These are phyloP conservation scores for Syritta pipiens DNA, from an alignment of 2,888 invertebrate genomes.

Conservation along the genomic window DNA sequence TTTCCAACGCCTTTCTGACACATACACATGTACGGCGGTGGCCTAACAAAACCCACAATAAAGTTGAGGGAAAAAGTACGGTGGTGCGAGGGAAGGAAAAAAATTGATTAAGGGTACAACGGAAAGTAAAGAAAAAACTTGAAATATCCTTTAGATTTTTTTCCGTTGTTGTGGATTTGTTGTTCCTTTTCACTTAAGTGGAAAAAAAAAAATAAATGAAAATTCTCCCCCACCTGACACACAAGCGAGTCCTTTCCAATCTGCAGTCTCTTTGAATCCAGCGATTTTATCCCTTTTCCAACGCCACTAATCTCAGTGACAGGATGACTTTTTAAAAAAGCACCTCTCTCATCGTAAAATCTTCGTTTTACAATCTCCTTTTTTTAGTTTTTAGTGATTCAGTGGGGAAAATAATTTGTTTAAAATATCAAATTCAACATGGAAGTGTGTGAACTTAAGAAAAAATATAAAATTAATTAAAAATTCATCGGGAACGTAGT, in stretches of 20 bases:
- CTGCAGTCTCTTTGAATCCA: neutral
- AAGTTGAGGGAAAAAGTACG: slow-evolving; percentile 17
- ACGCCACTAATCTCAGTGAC: neutral
- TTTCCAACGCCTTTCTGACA: slow-evolving; percentile 60
- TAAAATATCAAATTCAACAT: slow-evolving; percentile 4
- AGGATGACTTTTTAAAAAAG: no score
- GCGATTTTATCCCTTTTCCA: neutral
- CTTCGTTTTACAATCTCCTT: neutral
- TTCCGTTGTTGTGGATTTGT: slow-evolving; percentile 7
- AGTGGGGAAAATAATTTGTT: neutral
- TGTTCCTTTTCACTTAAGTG: no score
- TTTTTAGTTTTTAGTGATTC: neutral
- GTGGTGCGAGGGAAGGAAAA: slow-evolving; percentile 5
- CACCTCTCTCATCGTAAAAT: no score
- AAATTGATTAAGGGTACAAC: slow-evolving; percentile 31
- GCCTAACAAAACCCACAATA: slow-evolving; percentile 45
- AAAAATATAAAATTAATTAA: slow-evolving; percentile 37
- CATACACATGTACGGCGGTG: slow-evolving; percentile 30
- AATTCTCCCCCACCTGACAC: neutral
- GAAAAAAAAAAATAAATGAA: slow-evolving; percentile 1
- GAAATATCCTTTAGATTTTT: slow-evolving; percentile 39
- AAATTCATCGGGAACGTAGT: slow-evolving; percentile 27
- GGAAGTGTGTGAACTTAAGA: slow-evolving; percentile 33
- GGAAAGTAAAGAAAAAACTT: slow-evolving; percentile 9
- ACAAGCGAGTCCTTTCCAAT: neutral